Conservation (phyloP, 2,113 vertebrate genomes). For the Halcyon senegalensis region DNA sequence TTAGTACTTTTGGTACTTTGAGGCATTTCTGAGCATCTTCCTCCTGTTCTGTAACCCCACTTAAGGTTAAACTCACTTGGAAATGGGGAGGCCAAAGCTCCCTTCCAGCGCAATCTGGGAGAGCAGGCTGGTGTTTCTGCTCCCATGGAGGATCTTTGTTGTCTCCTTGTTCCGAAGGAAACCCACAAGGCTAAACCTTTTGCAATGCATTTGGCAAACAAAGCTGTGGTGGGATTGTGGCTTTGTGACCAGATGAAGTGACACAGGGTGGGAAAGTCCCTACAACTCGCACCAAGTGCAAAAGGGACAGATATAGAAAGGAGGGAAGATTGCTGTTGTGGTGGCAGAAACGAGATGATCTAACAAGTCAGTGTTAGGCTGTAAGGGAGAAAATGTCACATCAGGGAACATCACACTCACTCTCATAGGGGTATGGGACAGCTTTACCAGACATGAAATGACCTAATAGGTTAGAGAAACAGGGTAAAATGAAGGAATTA, state of each 20-base stretch:
- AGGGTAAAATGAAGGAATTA: background rate
- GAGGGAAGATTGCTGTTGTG: background rate
- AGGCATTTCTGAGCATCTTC: background rate
- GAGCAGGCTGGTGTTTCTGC: background rate
- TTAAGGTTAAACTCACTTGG: background rate
- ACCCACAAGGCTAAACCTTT: conserved; percentile 27
- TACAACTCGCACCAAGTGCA: background rate
- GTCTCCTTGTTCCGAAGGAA: background rate
- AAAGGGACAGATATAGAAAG: background rate
- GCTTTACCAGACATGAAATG: background rate
- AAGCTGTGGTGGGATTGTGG: background rate
- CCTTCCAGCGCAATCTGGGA: background rate
- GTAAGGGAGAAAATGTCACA: background rate
- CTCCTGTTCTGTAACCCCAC: background rate
- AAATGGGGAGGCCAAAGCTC: background rate
- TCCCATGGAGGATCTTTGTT: conserved; percentile 10
- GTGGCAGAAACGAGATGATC: background rate
- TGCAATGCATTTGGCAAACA: background rate
- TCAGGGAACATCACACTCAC: background rate
- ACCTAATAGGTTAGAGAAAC: background rate
- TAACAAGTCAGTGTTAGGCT: background rate
- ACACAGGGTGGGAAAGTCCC: conserved; percentile 15
- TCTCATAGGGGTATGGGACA: background rate
- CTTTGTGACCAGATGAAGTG: conserved; percentile 44
- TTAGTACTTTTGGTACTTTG: background rate